Percentiles rank a stretch among this genome's conserved stretches.
phyloP scores from a whole-genome alignment of 2,888 invertebrate species.

The Monoplex corrugatus region DNA sequence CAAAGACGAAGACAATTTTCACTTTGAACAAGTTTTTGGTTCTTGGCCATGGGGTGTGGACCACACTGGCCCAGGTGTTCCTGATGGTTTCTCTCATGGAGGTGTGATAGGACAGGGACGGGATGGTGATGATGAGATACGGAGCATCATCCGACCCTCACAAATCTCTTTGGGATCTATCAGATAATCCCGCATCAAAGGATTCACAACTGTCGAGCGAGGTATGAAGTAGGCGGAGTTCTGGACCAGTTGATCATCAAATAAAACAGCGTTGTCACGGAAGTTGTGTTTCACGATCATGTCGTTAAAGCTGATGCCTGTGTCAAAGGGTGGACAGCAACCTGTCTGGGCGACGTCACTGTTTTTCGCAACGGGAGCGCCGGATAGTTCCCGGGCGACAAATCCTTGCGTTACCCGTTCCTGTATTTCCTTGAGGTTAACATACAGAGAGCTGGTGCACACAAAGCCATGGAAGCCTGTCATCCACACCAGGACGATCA shows the following conservation, averaged over 20 bases:
- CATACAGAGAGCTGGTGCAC: background rate
- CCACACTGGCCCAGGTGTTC: constrained; percentile 27
- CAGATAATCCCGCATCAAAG: background rate
- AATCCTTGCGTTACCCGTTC: no score
- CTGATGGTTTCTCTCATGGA: background rate
- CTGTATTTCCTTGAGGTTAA: background rate
- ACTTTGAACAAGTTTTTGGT: background rate
- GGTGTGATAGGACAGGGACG: background rate
- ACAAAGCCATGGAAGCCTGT: constrained; percentile 1
- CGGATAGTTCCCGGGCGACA: no score
- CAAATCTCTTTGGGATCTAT: background rate
- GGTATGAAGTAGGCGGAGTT: background rate
- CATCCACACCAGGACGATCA: background rate
- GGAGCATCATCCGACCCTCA: background rate
- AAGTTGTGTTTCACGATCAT: background rate
- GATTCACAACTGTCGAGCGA: background rate
- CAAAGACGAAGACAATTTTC: constrained; percentile 37
- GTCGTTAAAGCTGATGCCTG: background rate
- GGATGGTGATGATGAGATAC: background rate
- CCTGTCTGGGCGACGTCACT: background rate
- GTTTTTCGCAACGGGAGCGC: no score
- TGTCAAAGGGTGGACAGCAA: background rate
- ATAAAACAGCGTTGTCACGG: background rate
- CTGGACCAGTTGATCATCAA: background rate
- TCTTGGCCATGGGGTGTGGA: background rate